Conservation (phyloP, 2,888 invertebrate genomes). For the Drosophila macrospina region DNA sequence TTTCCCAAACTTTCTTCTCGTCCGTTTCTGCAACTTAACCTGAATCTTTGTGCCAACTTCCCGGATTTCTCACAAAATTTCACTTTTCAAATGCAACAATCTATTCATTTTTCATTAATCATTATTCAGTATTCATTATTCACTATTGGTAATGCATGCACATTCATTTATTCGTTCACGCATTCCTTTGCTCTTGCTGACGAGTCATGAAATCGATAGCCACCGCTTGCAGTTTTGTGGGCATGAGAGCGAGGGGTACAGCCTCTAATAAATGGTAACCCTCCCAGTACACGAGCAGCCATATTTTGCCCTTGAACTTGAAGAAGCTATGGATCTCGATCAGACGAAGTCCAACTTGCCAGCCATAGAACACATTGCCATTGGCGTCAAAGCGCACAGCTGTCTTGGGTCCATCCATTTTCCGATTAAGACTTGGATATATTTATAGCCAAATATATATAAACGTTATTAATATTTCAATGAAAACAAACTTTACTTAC, state of each 20-base stretch:
- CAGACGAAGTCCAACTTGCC: constrained; percentile 5
- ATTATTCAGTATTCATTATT: too few species aligned
- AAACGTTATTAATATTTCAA: background rate
- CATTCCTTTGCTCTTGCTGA: too few species aligned
- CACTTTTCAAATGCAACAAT: too few species aligned
- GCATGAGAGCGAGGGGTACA: constrained; percentile 5
- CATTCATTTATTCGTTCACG: too few species aligned
- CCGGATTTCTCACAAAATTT: too few species aligned
- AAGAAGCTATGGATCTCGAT: background rate
- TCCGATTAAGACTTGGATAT: background rate
- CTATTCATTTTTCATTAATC: too few species aligned
- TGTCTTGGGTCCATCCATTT: constrained; percentile 18
- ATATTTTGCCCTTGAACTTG: background rate
- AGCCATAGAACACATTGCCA: constrained; percentile 22
- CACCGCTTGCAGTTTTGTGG: background rate
- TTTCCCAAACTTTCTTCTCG: too few species aligned
- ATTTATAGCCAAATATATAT: background rate
- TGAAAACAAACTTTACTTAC: background rate
- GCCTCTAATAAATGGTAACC: constrained; percentile 18
- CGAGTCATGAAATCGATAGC: background rate
- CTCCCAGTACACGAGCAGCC: constrained; percentile 25
- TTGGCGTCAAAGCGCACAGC: constrained; percentile 5
- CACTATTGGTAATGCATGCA: too few species aligned
- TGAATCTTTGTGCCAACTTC: too few species aligned
- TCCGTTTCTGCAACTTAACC: too few species aligned